A percentile compares a stretch with the other conserved stretches of the same genome.
Evolutionary conservation across 2,797 vertebrate genomes (phyloP).

Genomic region (Sternarchorhynchus goeldii): DNA sequence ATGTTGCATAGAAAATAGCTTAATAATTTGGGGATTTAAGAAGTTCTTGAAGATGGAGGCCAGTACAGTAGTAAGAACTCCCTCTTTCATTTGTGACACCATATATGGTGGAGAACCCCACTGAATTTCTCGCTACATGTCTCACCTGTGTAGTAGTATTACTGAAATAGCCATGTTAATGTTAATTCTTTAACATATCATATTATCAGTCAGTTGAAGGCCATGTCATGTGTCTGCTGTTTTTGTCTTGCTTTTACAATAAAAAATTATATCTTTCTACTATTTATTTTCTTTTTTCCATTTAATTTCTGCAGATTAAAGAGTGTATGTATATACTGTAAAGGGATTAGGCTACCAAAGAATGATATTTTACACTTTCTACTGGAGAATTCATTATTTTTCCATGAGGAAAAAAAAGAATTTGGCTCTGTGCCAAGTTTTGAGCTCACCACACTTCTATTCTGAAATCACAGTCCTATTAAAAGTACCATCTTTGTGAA

Average conservation of each 20-base stretch:
- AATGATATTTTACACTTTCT: too few species aligned
- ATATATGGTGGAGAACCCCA: slow-evolving; percentile 9
- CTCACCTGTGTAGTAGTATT: slow-evolving; percentile 45
- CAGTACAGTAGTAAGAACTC: slow-evolving; percentile 29
- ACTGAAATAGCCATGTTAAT: slow-evolving; percentile 42
- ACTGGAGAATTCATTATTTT: too few species aligned
- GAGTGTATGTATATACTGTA: too few species aligned
- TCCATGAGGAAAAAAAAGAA: too few species aligned
- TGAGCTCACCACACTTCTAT: too few species aligned
- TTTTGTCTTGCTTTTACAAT: slow-evolving; percentile 55
- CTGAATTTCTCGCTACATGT: slow-evolving; percentile 40
- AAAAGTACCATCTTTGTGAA: too few species aligned
- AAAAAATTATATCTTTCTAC: slow-evolving; percentile 35
- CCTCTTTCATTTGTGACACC: slow-evolving; percentile 7
- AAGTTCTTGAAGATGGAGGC: slow-evolving; percentile 16
- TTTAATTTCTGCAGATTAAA: background rate
- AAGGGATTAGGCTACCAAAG: too few species aligned
- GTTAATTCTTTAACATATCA: slow-evolving; percentile 24
- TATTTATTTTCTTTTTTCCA: background rate
- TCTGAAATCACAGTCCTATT: too few species aligned
- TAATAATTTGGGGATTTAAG: slow-evolving; percentile 7
- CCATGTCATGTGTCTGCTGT: slow-evolving; percentile 24
- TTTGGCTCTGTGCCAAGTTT: too few species aligned
- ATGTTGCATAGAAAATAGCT: too few species aligned
- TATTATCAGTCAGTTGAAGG: slow-evolving; percentile 14